A percentile compares a stretch with the other conserved stretches of the same genome.
Evolutionary conservation across 2,113 vertebrate species (phyloP).

Genomic region (Pituophis catenifer): DNA sequence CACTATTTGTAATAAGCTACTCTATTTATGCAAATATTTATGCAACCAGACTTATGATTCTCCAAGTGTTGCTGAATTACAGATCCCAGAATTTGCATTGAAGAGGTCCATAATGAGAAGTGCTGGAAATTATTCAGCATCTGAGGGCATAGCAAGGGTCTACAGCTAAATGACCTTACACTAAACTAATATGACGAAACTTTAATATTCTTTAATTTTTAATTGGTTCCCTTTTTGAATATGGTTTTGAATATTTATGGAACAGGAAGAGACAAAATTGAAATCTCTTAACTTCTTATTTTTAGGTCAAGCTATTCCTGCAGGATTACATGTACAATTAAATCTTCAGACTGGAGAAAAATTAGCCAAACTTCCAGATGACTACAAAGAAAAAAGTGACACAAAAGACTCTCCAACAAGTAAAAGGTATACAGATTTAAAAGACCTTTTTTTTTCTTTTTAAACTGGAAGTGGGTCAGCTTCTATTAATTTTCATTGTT

Average conservation of each 20-base stretch:
- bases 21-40: neutral
- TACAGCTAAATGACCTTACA: neutral
- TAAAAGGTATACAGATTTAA: constrained; percentile 69
- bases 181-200: neutral
- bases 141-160: neutral
- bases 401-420: constrained; percentile 67
- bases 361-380: constrained; percentile 76
- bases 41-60: neutral
- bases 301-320: constrained; percentile 85
- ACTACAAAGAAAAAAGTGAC: constrained; percentile 62
- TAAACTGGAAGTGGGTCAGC: neutral
- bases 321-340: constrained; percentile 84
- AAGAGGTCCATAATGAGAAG: neutral
- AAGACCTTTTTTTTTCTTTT: neutral
- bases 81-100: neutral
- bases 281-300: constrained; percentile 11
- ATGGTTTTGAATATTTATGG: neutral
- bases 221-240: neutral
- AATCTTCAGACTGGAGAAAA: constrained; percentile 90
- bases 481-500: accelerated
- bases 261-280: accelerated
- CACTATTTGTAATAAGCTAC: neutral
- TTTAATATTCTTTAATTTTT: neutral
- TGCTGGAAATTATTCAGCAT: neutral
- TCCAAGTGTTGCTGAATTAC: neutral